phyloP scores from a whole-genome alignment of 2,113 vertebrate genomes.

The Pachyramphus minor region DNA sequence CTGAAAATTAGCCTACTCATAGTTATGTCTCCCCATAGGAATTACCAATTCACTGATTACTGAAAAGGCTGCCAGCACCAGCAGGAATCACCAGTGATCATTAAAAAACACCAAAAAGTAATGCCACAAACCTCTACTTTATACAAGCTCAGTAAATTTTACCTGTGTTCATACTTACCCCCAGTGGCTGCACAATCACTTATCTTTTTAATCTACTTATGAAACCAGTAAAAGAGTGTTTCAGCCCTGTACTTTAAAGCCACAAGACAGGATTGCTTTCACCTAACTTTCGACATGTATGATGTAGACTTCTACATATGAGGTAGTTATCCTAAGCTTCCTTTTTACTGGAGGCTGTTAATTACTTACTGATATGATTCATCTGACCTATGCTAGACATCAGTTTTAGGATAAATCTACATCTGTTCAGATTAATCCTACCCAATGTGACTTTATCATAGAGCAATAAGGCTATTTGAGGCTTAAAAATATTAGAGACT shows the following conservation, averaged over 20 bases:
- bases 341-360: neutral
- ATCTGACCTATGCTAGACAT: constrained; percentile 12
- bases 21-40: neutral
- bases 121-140: neutral
- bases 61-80: neutral
- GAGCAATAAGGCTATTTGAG: constrained; percentile 5
- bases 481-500: constrained; percentile 23
- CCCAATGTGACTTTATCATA: constrained; percentile 21
- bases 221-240: neutral
- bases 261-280: neutral
- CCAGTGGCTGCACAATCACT: neutral
- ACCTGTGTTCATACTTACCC: neutral
- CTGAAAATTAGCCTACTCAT: neutral
- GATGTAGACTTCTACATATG: neutral
- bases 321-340: constrained; percentile 8
- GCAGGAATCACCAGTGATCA: neutral
- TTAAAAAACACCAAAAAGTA: neutral
- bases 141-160: neutral
- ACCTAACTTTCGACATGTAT: neutral
- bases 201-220: neutral
- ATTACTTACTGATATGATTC: constrained; percentile 6
- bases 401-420: constrained; percentile 1
- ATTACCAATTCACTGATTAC: neutral
- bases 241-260: neutral
- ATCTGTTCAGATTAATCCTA: neutral